Evolutionary conservation across 2,797 vertebrate species (phyloP).

Genomic region (Trachurus trachurus): DNA sequence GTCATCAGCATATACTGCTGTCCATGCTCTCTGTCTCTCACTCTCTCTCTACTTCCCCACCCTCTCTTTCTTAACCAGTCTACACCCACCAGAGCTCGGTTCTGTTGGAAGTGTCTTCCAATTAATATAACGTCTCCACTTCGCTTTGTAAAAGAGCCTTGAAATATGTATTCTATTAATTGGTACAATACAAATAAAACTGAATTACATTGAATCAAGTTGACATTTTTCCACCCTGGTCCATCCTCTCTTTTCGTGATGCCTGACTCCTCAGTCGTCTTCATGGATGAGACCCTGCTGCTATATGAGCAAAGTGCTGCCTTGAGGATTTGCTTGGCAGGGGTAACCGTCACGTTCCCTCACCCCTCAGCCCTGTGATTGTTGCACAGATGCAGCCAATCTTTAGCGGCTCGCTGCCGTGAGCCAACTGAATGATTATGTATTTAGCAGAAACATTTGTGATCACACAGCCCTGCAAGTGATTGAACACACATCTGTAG

Average conservation of each 20-base stretch:
- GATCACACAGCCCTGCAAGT: constrained; percentile 52
- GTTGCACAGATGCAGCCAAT: constrained; percentile 74
- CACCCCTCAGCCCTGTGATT: constrained; percentile 72
- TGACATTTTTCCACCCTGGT: background rate
- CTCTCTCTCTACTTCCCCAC: no score
- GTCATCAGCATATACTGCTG: no score
- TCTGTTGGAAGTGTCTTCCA: no score
- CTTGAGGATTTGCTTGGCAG: constrained; percentile 46
- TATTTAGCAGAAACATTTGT: constrained; percentile 60
- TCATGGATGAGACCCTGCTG: constrained; percentile 70
- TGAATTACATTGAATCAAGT: background rate
- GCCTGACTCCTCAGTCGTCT: constrained; percentile 79
- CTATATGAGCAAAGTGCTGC: constrained; percentile 81
- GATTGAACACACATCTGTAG: constrained; percentile 45
- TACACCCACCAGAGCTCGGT: no score
- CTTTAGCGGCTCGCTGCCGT: constrained; percentile 59
- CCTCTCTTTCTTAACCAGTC: no score
- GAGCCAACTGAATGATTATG: constrained; percentile 65
- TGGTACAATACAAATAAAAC: no score
- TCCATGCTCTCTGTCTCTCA: no score
- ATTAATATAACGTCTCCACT: no score
- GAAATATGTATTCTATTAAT: no score
- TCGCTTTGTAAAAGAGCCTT: no score
- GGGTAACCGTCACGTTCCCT: constrained; percentile 87
- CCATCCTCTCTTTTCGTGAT: constrained; percentile 70